Conservation (phyloP, 2,888 invertebrate genomes). For the Brachypalpus laphriformis region DNA sequence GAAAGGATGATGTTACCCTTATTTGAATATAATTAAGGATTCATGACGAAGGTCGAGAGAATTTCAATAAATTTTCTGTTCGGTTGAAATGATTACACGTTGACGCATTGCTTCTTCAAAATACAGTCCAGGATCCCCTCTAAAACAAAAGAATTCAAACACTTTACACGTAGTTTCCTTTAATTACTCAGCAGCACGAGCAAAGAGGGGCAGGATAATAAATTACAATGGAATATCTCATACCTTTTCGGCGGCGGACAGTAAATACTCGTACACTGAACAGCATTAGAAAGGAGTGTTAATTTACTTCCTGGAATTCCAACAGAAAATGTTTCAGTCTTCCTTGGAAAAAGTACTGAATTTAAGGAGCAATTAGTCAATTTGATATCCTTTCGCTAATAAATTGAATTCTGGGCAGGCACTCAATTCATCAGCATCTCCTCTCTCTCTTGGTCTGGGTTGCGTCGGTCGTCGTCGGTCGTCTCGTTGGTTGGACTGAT, state of each 20-base stretch:
- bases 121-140: too few relatives aligned
- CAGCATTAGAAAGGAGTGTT: conserved; percentile 45
- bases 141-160: conserved; percentile 61
- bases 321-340: conserved; percentile 41
- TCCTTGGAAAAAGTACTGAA: conserved; percentile 8
- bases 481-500: not conserved
- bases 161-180: conserved; percentile 67
- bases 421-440: conserved; percentile 21
- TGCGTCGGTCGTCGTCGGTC: too few relatives aligned
- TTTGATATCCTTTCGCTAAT: conserved; percentile 49
- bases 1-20: conserved; percentile 31
- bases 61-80: conserved; percentile 68
- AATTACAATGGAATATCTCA: conserved; percentile 56
- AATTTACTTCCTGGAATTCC: conserved; percentile 63
- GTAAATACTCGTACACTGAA: conserved; percentile 40
- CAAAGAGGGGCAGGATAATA: conserved; percentile 47
- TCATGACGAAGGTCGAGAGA: conserved; percentile 67
- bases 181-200: conserved; percentile 39
- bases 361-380: conserved; percentile 56
- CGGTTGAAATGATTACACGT: conserved; percentile 67
- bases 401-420: conserved; percentile 47
- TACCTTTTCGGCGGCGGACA: conserved; percentile 48
- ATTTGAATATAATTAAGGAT: conserved; percentile 69
- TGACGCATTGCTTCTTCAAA: conserved; percentile 30
- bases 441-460: not conserved